Conservation (phyloP, 2,113 vertebrate genomes). For the Rhea pennata region DNA sequence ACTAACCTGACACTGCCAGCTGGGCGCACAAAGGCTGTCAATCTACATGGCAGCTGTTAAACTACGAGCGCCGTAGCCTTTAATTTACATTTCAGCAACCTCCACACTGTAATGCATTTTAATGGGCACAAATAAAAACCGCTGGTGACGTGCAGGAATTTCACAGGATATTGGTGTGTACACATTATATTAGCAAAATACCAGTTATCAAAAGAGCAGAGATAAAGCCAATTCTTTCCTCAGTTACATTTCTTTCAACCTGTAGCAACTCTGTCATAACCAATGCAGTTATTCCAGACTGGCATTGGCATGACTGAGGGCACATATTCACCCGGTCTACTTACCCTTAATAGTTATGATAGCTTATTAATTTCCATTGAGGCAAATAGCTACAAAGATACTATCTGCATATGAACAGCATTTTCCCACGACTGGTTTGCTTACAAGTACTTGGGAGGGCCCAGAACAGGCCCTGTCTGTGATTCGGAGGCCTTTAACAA, state of each 20-base stretch:
- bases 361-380: conserved; percentile 32
- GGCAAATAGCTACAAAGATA: conserved; percentile 25
- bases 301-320: background rate
- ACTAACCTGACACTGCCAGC: conserved; percentile 87
- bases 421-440: conserved; percentile 57
- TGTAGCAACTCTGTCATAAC: conserved; percentile 28
- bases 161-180: conserved; percentile 69
- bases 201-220: conserved; percentile 49
- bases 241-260: conserved; percentile 19
- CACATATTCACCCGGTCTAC: background rate
- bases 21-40: conserved; percentile 79
- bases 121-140: conserved; percentile 41
- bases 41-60: conserved; percentile 80
- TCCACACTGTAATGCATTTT: conserved; percentile 51
- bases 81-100: conserved; percentile 67
- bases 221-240: conserved; percentile 67
- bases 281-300: background rate
- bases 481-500: conserved; percentile 8
- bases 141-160: conserved; percentile 63
- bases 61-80: conserved; percentile 48
- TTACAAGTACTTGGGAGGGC: conserved; percentile 38
- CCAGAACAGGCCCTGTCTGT: conserved; percentile 21
- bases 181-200: conserved; percentile 67
- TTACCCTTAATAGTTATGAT: conserved; percentile 32
- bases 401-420: conserved; percentile 53